Evolutionary conservation across 2,797 vertebrate species (phyloP).

Genomic region (Prionace glauca): DNA sequence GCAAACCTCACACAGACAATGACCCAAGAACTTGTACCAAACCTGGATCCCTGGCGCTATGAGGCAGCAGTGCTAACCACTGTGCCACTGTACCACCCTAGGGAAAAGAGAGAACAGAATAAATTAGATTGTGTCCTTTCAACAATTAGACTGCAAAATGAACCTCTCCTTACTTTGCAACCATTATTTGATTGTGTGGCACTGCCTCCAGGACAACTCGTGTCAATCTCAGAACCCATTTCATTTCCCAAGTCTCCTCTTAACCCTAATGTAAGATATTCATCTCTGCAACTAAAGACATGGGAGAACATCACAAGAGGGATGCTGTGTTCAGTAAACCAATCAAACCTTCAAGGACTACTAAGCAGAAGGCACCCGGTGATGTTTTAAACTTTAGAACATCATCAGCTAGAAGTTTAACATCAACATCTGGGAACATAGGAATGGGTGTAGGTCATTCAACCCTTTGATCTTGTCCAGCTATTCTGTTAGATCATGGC

Average conservation of each 20-base stretch:
- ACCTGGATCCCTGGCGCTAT: too few relatives aligned
- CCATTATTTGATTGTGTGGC: not conserved
- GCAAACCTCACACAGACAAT: too few relatives aligned
- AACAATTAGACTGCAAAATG: too few relatives aligned
- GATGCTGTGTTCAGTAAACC: not conserved
- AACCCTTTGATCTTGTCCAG: not conserved
- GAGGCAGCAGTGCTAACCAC: too few relatives aligned
- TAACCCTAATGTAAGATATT: not conserved
- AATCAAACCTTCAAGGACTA: not conserved
- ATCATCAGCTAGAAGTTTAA: not conserved
- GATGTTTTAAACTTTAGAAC: not conserved
- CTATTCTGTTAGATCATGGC: not conserved
- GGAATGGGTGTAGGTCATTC: not conserved
- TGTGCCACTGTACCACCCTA: too few relatives aligned
- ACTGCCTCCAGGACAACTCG: too few relatives aligned
- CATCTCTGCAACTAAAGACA: not conserved
- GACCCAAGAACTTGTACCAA: too few relatives aligned
- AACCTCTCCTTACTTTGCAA: not conserved
- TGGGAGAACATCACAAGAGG: not conserved
- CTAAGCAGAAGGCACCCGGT: not conserved
- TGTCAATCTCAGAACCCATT: too few relatives aligned
- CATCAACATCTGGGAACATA: not conserved
- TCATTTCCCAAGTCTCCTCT: not conserved
- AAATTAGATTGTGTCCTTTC: not conserved
- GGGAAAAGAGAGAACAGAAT: not conserved